Percentiles rank a stretch among this genome's conserved stretches.
Conservation (phyloP, 2,113 vertebrate genomes). For the Myiagra hebetior region DNA sequence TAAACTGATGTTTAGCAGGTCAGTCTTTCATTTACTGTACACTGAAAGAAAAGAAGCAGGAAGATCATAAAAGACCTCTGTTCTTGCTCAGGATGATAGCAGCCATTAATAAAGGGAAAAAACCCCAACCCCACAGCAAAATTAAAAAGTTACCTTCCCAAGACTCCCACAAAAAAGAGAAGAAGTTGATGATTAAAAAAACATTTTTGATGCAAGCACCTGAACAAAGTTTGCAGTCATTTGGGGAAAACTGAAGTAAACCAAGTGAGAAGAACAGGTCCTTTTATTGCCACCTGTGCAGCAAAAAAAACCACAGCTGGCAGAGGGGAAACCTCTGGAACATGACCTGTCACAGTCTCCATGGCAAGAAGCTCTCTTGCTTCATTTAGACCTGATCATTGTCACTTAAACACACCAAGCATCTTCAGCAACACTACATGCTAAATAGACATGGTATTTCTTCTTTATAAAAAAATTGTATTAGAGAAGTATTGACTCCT, state of each 20-base stretch:
- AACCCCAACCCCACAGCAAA: neutral
- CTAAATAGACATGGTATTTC: neutral
- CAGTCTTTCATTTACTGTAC: neutral
- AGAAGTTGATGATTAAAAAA: neutral
- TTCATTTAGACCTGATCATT: neutral
- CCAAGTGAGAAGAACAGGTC: neutral
- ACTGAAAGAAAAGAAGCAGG: neutral
- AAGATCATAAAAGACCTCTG: neutral
- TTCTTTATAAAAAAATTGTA: neutral
- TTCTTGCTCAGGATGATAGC: neutral
- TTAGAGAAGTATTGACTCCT: neutral
- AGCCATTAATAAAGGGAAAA: neutral
- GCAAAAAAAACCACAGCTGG: fast-evolving
- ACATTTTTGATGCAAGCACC: neutral
- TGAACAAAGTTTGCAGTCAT: neutral
- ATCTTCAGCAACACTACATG: neutral
- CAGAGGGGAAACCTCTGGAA: neutral
- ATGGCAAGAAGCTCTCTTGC: neutral
- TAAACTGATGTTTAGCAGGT: neutral
- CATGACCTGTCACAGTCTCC: neutral
- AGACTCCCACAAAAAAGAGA: neutral
- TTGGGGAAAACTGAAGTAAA: neutral
- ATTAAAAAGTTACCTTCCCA: neutral
- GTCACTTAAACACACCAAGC: neutral
- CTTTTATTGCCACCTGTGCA: fast-evolving